Conservation (phyloP, 2,113 vertebrate genomes). For the Tyrannus savana region DNA sequence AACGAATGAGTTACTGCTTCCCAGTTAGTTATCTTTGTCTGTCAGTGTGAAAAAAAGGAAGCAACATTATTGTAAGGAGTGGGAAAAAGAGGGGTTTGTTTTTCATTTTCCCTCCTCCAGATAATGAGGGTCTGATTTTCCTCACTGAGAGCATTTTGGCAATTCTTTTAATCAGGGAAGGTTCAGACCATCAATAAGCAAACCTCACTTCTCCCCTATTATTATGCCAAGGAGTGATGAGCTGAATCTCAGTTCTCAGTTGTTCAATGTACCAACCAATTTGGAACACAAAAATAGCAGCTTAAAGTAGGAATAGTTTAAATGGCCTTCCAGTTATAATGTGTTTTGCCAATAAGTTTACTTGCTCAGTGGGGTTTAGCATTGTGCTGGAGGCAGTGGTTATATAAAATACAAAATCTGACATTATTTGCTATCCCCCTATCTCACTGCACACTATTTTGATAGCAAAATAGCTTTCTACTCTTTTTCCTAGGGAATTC, state of each 20-base stretch:
- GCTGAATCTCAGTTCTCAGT: background rate
- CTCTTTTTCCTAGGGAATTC: slow-evolving; percentile 32
- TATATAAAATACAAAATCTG: background rate
- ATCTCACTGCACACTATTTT: background rate
- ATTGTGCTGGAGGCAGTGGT: slow-evolving; percentile 20
- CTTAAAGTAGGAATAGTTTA: slow-evolving; percentile 37
- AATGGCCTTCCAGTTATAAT: slow-evolving; percentile 22
- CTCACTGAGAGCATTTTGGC: background rate
- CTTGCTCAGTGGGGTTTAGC: slow-evolving; percentile 26
- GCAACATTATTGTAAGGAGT: background rate
- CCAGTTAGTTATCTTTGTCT: background rate
- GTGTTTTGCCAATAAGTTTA: slow-evolving; percentile 41
- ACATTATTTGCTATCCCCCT: background rate
- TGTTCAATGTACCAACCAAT: background rate
- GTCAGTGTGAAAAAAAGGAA: background rate
- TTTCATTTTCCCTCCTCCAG: background rate
- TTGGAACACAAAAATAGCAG: background rate
- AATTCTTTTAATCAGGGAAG: slow-evolving; percentile 4
- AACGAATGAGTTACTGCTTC: background rate
- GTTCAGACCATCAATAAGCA: background rate
- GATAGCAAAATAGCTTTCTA: slow-evolving; percentile 13
- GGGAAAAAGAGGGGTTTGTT: background rate
- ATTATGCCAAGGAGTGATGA: background rate
- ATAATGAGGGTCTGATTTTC: background rate
- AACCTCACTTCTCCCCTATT: background rate